Percentiles rank a stretch among this genome's conserved stretches.
phyloP scores from a whole-genome alignment of 2,888 invertebrate genomes.

The Spialia ferax region DNA sequence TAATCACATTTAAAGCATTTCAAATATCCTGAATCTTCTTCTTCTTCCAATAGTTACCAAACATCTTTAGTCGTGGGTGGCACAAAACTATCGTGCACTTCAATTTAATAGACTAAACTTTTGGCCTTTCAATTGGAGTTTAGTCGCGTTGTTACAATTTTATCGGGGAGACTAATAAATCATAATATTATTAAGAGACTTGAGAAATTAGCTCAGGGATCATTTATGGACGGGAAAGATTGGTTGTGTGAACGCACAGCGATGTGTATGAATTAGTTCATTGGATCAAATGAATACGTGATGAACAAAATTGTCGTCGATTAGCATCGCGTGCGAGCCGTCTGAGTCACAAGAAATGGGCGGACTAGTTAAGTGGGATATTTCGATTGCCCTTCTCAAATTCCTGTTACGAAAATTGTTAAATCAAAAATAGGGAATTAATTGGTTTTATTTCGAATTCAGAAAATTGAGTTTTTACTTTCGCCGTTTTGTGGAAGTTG shows the following conservation, averaged over 20 bases:
- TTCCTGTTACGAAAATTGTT: no score
- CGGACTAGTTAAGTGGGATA: background rate
- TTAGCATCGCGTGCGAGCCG: slow-evolving; percentile 35
- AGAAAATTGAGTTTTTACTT: no score
- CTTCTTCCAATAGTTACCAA: background rate
- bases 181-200: slow-evolving; percentile 46
- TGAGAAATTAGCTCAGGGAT: slow-evolving; percentile 49
- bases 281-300: slow-evolving; percentile 47
- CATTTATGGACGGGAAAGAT: slow-evolving; percentile 54
- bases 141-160: background rate
- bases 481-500: no score
- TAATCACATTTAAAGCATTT: no score
- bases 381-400: background rate
- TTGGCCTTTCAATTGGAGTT: slow-evolving; percentile 6
- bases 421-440: no score
- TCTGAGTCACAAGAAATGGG: slow-evolving; percentile 1
- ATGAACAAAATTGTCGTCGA: slow-evolving; percentile 48
- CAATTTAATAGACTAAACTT: slow-evolving; percentile 1
- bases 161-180: slow-evolving; percentile 44
- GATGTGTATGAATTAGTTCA: slow-evolving; percentile 55
- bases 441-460: no score
- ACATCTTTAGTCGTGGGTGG: background rate
- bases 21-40: no score
- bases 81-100: background rate
- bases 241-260: slow-evolving; percentile 48